These are phyloP conservation scores for Eumerus sabulonum DNA, from an alignment of 2,888 invertebrate genomes.

Conservation along the genomic window DNA sequence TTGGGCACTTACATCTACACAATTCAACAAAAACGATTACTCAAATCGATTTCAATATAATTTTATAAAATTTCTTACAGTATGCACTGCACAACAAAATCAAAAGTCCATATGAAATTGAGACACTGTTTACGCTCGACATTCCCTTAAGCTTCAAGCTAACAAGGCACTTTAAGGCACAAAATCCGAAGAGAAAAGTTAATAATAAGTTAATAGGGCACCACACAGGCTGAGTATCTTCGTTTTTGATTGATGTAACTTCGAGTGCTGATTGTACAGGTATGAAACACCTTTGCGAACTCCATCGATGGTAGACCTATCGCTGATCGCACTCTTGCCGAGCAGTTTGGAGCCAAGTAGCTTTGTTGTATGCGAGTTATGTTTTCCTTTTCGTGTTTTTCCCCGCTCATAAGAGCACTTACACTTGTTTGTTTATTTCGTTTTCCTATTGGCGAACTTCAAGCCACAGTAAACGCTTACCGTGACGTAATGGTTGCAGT, in stretches of 20 bases:
- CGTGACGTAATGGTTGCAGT: slow-evolving; percentile 55
- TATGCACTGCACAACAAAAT: slow-evolving; percentile 25
- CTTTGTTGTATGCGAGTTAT: slow-evolving; percentile 1
- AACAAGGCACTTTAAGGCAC: not conserved
- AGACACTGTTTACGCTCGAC: slow-evolving; percentile 17
- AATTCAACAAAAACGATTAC: slow-evolving; percentile 1
- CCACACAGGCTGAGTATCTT: not conserved
- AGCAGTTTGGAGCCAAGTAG: not conserved
- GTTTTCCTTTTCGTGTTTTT: not conserved
- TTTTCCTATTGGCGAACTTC: slow-evolving; percentile 32
- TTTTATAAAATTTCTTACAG: slow-evolving; percentile 39
- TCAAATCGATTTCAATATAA: no score
- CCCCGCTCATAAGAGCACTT: no score
- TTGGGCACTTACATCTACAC: slow-evolving; percentile 51
- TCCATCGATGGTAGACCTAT: slow-evolving; percentile 48
- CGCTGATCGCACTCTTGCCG: not conserved
- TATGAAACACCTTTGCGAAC: slow-evolving; percentile 51
- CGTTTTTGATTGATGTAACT: slow-evolving; percentile 52
- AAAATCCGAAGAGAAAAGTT: not conserved
- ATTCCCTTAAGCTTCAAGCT: slow-evolving; percentile 7
- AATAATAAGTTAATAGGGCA: slow-evolving; percentile 6
- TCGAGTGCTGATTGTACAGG: slow-evolving; percentile 53
- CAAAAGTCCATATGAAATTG: slow-evolving; percentile 2
- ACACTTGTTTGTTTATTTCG: slow-evolving; percentile 26
- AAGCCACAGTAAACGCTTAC: slow-evolving; percentile 28